Conservation (phyloP, 2,888 invertebrate genomes). For the Bombyx huttoni region DNA sequence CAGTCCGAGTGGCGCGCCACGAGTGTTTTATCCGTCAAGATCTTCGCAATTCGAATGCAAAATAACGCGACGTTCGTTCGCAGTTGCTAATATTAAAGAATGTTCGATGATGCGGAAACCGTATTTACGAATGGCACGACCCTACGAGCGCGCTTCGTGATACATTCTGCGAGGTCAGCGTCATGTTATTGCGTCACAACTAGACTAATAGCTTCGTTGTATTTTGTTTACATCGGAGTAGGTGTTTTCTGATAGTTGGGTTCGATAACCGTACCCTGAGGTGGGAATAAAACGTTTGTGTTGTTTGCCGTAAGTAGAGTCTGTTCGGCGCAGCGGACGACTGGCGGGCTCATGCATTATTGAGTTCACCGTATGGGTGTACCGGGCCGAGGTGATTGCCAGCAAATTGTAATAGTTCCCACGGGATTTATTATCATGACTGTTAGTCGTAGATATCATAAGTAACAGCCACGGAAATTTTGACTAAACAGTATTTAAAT, state of each 20-base stretch:
- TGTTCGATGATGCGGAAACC: constrained; percentile 51
- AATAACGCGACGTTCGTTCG: constrained; percentile 19
- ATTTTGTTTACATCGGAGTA: constrained; percentile 28
- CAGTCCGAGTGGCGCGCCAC: constrained; percentile 40
- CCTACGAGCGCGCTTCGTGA: constrained; percentile 23
- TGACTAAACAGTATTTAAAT: neutral
- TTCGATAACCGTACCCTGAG: constrained; percentile 52
- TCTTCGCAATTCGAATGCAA: constrained; percentile 38
- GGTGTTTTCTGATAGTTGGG: constrained; percentile 29
- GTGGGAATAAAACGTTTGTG: constrained; percentile 48
- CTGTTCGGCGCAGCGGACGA: constrained; percentile 32
- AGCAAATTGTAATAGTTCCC: constrained; percentile 54
- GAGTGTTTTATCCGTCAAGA: constrained; percentile 19
- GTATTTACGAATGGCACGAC: constrained; percentile 45
- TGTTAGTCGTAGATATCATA: constrained; percentile 9
- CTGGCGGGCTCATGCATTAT: constrained; percentile 50
- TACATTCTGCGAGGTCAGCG: constrained; percentile 50
- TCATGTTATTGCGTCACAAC: constrained; percentile 40
- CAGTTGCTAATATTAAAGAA: constrained; percentile 18
- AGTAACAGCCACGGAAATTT: neutral
- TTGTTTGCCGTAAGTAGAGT: constrained; percentile 43
- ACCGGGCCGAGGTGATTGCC: constrained; percentile 34
- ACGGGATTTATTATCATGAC: constrained; percentile 33
- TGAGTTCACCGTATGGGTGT: constrained; percentile 34
- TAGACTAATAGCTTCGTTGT: constrained; percentile 43